These are phyloP conservation scores for Panagrolaimus sp. DNA, from an alignment of 1,140 invertebrate species.

Conservation along the genomic window DNA sequence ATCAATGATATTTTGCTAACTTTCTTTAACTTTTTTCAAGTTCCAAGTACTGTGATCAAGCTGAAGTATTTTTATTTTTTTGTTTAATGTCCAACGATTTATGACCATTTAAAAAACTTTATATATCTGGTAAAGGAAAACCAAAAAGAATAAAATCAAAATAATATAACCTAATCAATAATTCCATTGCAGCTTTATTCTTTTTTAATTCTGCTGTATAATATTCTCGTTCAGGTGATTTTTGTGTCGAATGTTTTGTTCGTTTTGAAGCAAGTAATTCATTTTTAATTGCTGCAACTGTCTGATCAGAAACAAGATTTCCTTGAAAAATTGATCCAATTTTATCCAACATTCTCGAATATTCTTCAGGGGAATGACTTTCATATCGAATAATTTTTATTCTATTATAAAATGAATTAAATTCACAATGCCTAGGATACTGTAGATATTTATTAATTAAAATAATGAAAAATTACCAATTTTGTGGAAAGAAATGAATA, in stretches of 20 bases:
- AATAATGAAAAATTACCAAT: conserved; percentile 18
- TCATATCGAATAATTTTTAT: background rate
- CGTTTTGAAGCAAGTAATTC: background rate
- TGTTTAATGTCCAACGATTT: no score
- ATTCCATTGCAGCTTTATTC: conserved; percentile 1
- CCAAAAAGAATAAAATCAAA: conserved; percentile 23
- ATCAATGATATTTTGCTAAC: no score
- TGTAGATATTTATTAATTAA: background rate
- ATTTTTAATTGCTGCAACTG: background rate
- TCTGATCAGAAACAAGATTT: background rate
- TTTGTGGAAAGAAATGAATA: conserved; percentile 24
- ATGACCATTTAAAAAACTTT: no score
- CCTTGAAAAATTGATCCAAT: background rate
- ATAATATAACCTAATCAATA: conserved; percentile 20
- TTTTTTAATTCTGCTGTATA: background rate
- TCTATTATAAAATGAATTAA: conserved; percentile 18
- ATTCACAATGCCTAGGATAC: conserved; percentile 22
- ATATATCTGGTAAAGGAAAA: conserved; percentile 23
- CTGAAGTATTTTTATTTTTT: no score
- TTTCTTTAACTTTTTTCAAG: no score
- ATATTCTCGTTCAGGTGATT: conserved; percentile 14
- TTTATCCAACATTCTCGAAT: background rate
- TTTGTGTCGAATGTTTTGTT: conserved; percentile 18
- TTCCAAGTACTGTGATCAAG: no score
- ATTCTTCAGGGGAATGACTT: background rate